Conservation (phyloP, 2,113 vertebrate species). For the rabbit (Oryctolagus cuniculus) region mOryCun1.1 NC_091444.1:35382501-35383000, state of each 20-base stretch:
- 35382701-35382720: background rate
- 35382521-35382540: background rate
- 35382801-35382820: too few species aligned
- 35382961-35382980: background rate
- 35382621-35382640: background rate
- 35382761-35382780: background rate
- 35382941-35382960: too few species aligned
- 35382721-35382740: background rate
- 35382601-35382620: background rate
- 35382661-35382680: background rate
- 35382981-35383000: background rate
- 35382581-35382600: background rate
- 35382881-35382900: background rate
- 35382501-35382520: background rate
- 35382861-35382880: background rate
- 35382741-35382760: background rate
- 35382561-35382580: background rate
- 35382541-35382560: background rate
- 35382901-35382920: too few species aligned
- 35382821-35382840: background rate
- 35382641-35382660: too few species aligned
- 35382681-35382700: too few species aligned
- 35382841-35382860: background rate
- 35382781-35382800: background rate
- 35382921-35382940: background rate